phyloP scores from a whole-genome alignment of 2,113 vertebrate genomes.

The Condylura cristata region DNA sequence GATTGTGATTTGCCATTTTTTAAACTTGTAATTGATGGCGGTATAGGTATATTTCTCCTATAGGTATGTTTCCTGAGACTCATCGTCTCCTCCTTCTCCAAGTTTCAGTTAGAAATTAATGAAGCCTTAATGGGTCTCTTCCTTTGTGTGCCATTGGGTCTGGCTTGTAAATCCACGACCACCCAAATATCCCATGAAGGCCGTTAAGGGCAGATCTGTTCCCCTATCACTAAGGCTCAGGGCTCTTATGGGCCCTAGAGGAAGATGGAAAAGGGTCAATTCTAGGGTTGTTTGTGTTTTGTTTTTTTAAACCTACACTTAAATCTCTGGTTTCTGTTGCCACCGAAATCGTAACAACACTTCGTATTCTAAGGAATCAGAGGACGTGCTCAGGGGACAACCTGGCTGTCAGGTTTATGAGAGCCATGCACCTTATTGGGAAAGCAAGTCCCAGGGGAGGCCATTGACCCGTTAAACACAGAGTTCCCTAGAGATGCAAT shows the following conservation, averaged over 20 bases:
- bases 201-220: neutral
- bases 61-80: constrained; percentile 96
- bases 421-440: no score
- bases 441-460: neutral
- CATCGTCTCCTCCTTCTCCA: constrained; percentile 89
- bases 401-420: neutral
- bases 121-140: neutral
- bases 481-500: neutral
- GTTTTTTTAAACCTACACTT: neutral
- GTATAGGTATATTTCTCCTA: constrained; percentile 13
- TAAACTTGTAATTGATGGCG: neutral
- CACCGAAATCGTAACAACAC: neutral
- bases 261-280: neutral
- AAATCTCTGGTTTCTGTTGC: neutral
- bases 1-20: neutral
- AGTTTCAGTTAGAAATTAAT: neutral
- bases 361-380: neutral
- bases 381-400: neutral
- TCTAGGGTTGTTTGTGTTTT: neutral
- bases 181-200: neutral
- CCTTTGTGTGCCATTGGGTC: neutral
- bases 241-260: neutral
- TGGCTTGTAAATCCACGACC: neutral
- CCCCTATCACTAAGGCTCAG: neutral
- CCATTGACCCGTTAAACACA: neutral